Evolutionary conservation across 2,888 invertebrate species (phyloP), one percentile per base, ranked within the genome.

Genomic region (Heteropelma amictum): DNA sequence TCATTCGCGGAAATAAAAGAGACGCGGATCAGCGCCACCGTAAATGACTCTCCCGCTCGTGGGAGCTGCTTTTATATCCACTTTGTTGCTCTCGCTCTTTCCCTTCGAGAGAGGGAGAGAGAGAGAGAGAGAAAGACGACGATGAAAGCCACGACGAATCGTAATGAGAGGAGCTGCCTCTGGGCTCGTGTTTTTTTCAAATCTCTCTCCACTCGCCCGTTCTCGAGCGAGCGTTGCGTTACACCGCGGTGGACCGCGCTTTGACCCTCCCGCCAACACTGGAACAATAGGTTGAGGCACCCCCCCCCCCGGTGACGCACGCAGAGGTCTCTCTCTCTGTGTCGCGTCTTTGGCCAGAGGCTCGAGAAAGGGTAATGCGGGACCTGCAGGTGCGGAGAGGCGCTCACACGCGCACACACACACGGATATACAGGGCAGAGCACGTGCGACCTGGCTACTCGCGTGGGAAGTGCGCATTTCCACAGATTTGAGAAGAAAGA

Each of bases 91-190:
- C 49, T 64, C 56, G 26, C 51, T 65, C 64, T 74, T 35, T 21
- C 8, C 26, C 26, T 17, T 54, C 42, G 30, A 67, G 47, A 38
- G 38, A 58, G 45, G 35, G 68, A n/a, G n/a, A n/a, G n/a, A n/a
- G n/a, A n/a, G n/a, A n/a, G n/a, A n/a, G n/a, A n/a, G n/a, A n/a
- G n/a, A n/a, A n/a, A n/a, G n/a, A n/a, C n/a, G n/a, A 74, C 79
- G 84, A 85, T 83, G 84, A 86, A 83, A 85, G 82, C 80, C 84
- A 74, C 81, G 80, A 80, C 85, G 84, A 86, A 86, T 86, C 81
- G 83, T 81, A 81, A 85, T 82, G 85, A 85, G 84, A 83, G 82
- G 80, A 80, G 82, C 77, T 79, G 76, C 80, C 79, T 75, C 78
- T 70, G 75, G 82, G 72, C 72, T 71, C 65, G n/a, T 42, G 68